Base-by-base conservation (phyloP, 2,113 vertebrate genomes). In the Gasterosteus nipponicus region DNA sequence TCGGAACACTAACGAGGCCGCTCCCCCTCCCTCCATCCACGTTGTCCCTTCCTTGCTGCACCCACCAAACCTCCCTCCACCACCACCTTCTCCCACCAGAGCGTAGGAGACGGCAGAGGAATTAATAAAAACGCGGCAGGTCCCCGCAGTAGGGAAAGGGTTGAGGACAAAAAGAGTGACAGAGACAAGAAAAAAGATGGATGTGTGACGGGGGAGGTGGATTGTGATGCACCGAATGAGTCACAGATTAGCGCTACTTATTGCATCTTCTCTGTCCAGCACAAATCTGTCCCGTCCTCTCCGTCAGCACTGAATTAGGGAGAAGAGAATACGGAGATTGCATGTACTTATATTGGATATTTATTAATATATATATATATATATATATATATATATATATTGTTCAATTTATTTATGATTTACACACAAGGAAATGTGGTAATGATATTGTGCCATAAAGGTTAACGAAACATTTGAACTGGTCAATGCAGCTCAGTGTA, bases 221-320 rank as follows among this genome's bases (percentile, higher is more conserved):
- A 83, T 46, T 68, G 63, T 78, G 79, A 81, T 70, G 61, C 62
- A 60, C 62, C 33, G 69, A 81, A 69, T 92, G 83, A 90, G 76
- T 90, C 87, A 89, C 73, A 84, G 73, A 80, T 81, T 81, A 84
- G 60, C 22, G 76, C 74, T 84, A 76, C 86, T 89, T 83, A 86
- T 86, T 86, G 58, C 67, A 76, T 85, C 73, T 69, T 76, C 29
- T 47, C 68, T 61, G 39, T 83, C 59, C 67, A 51, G 69, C 10
- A 62, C 58, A 84, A 82, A 91, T 81, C 81, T 83, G 47, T 66
- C 75, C 33, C 41, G 42, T 81, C 77, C 70, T 57, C 39, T 61
- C 46, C 73, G 72, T 65, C 38, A 29, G 26, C 56, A 57, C 56
- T 33, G 56, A 44, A 61, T 61, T 1, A 18, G 12, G 16, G 26